Percentiles rank a stretch among this genome's conserved stretches.
Evolutionary conservation across 2,113 vertebrate genomes (phyloP).

Genomic region (Mustela nigripes): DNA sequence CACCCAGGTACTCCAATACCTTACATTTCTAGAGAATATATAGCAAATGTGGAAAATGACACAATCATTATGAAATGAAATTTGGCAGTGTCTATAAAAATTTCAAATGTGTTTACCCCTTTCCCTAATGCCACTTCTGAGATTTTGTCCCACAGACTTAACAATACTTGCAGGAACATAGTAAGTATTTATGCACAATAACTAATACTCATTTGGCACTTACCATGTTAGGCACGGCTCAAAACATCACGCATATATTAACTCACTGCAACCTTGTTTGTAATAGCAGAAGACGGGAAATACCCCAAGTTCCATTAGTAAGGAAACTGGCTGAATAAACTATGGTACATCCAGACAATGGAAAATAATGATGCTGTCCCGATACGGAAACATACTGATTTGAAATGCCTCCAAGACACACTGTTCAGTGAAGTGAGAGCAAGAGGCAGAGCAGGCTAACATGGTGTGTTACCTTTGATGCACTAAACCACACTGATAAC

Average conservation of each 20-base stretch:
- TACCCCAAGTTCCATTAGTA: background rate
- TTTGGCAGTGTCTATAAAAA: conserved; percentile 12
- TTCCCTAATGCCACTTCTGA: background rate
- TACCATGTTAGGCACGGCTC: background rate
- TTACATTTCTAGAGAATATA: background rate
- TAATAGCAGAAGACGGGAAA: conserved; percentile 20
- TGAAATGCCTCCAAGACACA: background rate
- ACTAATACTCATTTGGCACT: background rate
- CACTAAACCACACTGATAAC: background rate
- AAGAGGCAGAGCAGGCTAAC: background rate
- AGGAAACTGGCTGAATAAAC: conserved; percentile 47
- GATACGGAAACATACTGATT: background rate
- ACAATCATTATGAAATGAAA: background rate
- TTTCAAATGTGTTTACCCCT: background rate
- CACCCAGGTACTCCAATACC: background rate
- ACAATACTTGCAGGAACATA: background rate
- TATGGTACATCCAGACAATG: background rate
- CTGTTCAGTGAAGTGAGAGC: background rate
- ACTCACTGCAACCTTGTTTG: background rate
- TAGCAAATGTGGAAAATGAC: conserved; percentile 20
- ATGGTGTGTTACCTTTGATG: rapidly evolving
- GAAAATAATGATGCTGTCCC: background rate
- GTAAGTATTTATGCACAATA: background rate
- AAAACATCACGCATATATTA: background rate
- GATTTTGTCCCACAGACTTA: background rate